A percentile compares a stretch with the other conserved stretches of the same genome.
Conservation (phyloP, 1,140 invertebrate species). For the Brachionus plicatilis region DNA sequence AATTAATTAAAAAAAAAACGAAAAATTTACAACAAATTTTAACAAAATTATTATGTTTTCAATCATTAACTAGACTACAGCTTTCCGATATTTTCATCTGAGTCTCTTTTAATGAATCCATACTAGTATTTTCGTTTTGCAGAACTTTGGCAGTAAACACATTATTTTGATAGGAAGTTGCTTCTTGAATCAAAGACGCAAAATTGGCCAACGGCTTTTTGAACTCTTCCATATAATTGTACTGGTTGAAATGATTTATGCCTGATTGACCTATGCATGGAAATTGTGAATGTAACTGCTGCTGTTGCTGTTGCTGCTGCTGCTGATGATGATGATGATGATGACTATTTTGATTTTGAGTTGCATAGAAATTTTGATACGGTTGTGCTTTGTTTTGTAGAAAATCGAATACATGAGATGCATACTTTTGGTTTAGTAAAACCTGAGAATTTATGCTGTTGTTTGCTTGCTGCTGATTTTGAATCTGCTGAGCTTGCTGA, state of each 20-base stretch:
- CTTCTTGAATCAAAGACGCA: constrained; percentile 12
- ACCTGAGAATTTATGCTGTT: not conserved
- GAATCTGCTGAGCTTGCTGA: not conserved
- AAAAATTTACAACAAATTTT: not conserved
- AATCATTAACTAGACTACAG: constrained; percentile 19
- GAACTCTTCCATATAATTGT: constrained; percentile 9
- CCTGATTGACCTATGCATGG: not conserved
- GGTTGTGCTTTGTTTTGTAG: not conserved
- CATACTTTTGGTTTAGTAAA: not conserved
- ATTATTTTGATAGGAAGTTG: not conserved
- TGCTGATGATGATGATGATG: not conserved
- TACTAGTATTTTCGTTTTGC: not conserved
- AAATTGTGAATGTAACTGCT: not conserved
- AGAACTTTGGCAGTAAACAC: not conserved
- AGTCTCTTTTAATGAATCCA: constrained; percentile 9
- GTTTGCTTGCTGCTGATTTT: not conserved
- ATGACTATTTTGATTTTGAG: not conserved
- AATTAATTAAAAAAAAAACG: not conserved
- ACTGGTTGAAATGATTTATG: constrained; percentile 14
- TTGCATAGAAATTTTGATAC: not conserved
- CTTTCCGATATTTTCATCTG: constrained; percentile 29
- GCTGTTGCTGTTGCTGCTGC: too few relatives aligned
- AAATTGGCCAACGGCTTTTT: constrained; percentile 3
- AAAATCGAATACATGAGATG: constrained; percentile 11
- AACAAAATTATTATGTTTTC: not conserved